phyloP scores from a whole-genome alignment of 1,140 invertebrate species.

The Cherax quadricarinatus region DNA sequence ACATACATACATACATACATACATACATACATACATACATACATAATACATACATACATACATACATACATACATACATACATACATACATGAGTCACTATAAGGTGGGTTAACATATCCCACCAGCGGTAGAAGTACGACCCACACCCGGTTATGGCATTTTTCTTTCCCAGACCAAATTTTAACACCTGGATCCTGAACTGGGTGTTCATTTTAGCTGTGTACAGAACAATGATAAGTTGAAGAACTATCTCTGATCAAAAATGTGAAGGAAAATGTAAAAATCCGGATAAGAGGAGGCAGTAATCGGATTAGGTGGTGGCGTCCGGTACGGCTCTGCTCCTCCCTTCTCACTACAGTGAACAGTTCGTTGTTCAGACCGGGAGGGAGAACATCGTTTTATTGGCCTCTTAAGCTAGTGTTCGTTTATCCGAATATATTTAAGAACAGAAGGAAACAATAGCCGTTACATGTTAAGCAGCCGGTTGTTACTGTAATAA shows the following conservation, averaged over 20 bases:
- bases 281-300: conserved; percentile 54
- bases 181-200: no score
- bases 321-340: conserved; percentile 49
- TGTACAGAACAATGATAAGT: no score
- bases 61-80: not conserved
- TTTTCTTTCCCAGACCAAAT: no score
- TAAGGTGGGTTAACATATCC: no score
- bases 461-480: not conserved
- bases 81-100: not conserved
- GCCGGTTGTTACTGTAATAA: not conserved
- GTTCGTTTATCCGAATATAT: conserved; percentile 20
- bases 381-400: conserved; percentile 37
- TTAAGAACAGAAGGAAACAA: not conserved
- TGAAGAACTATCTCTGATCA: not conserved
- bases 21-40: not conserved
- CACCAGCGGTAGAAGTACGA: no score
- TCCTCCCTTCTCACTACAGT: conserved; percentile 48
- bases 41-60: not conserved
- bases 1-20: not conserved
- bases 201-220: no score
- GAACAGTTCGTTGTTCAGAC: conserved; percentile 55
- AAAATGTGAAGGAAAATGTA: not conserved
- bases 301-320: conserved; percentile 49
- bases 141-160: no score
- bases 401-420: not conserved